Evolutionary conservation across 2,113 vertebrate genomes (phyloP).

Genomic region (Laticauda colubrina): DNA sequence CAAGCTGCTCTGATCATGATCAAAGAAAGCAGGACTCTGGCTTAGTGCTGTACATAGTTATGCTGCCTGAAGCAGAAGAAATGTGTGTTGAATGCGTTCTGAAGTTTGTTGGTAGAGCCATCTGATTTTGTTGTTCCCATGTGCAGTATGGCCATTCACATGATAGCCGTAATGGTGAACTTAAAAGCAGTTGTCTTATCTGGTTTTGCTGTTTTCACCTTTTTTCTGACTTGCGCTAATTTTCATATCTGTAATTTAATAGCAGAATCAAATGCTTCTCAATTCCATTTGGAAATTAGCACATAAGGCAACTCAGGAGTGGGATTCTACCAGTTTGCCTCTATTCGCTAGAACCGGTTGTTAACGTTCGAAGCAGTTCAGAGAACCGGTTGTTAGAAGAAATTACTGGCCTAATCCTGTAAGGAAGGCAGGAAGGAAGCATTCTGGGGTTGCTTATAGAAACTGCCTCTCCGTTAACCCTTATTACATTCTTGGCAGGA

Average conservation of each 20-base stretch:
- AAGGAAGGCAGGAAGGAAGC: no score
- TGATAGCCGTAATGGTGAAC: not conserved
- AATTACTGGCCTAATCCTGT: no score
- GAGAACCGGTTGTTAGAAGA: no score
- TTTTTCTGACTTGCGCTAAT: not conserved
- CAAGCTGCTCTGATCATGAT: not conserved
- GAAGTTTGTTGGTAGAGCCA: not conserved
- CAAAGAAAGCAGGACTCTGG: not conserved
- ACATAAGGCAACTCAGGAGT: not conserved
- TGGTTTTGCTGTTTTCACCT: not conserved
- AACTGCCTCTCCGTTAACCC: no score
- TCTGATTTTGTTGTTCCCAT: not conserved
- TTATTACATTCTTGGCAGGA: no score
- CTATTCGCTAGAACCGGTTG: no score
- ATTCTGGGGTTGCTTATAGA: no score
- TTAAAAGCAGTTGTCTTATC: not conserved
- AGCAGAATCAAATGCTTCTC: not conserved
- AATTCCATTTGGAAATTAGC: not conserved
- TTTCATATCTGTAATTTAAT: not conserved
- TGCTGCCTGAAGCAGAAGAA: not conserved
- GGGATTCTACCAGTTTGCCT: no score
- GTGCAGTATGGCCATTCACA: not conserved
- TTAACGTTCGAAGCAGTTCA: no score
- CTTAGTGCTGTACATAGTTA: not conserved
- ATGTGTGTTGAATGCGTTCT: not conserved